Evolutionary conservation across 2,888 invertebrate genomes (phyloP).

Genomic region (Epirrita christyi): DNA sequence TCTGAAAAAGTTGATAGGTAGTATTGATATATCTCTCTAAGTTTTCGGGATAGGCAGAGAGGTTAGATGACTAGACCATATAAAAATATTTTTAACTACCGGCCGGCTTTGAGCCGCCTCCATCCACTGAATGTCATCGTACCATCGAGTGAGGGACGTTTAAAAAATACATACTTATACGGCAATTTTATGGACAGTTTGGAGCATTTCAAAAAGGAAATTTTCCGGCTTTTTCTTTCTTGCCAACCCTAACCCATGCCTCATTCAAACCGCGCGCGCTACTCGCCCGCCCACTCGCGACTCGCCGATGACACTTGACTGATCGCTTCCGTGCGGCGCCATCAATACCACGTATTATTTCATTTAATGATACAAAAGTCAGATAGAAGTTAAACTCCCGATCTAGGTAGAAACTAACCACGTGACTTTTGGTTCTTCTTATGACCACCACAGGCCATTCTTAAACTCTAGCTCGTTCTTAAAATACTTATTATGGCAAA

Average conservation of each 20-base stretch:
- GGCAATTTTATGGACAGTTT: too few relatives aligned
- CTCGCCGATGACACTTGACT: constrained; percentile 37
- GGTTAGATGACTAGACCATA: too few relatives aligned
- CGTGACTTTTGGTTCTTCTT: background rate
- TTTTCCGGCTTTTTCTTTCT: background rate
- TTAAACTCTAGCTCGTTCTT: background rate
- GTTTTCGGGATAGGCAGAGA: too few relatives aligned
- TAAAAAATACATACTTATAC: too few relatives aligned
- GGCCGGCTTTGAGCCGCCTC: too few relatives aligned
- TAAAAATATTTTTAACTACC: too few relatives aligned
- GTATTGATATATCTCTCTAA: background rate
- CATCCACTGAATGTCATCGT: too few relatives aligned
- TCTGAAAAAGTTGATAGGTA: too few relatives aligned
- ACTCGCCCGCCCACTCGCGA: constrained; percentile 37
- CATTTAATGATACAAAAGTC: background rate
- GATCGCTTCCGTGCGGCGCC: constrained; percentile 43
- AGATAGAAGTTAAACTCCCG: constrained; percentile 13
- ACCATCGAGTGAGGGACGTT: too few relatives aligned
- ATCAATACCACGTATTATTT: constrained; percentile 17
- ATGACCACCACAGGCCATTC: background rate
- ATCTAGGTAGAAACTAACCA: background rate
- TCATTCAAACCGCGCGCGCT: constrained; percentile 26
- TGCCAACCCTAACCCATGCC: constrained; percentile 9
- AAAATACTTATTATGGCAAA: too few relatives aligned
- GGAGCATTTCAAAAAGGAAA: background rate